Base-by-base conservation (phyloP, 2,113 vertebrate genomes). In the Pachycephala philippinensis region DNA sequence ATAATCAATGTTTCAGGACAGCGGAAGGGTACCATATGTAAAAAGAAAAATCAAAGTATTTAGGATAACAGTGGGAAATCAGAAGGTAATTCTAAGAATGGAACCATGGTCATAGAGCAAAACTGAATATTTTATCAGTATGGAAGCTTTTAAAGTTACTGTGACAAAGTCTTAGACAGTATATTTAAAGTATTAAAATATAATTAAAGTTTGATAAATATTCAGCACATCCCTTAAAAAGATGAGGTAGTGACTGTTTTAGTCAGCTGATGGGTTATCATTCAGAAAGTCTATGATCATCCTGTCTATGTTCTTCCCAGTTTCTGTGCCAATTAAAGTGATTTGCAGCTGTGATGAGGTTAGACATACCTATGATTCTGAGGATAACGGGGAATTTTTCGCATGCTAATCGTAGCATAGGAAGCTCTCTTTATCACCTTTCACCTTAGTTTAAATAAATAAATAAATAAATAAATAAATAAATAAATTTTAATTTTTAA, bases 21-120 rank as follows among this genome's bases (percentile, higher is more conserved):
- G 5, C n/a, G 9, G 14, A 69, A 16, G 17, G 4, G 28, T 19
- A 44, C 6, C 2, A 4, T 17, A 53, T 6, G 2, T 11, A 23
- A 83, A 71, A 87, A 56, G 6, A 54, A 83, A 85, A 92, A 21
- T 65, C 4, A 11, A 44, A 53, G 13, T 30, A 26, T 57, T 84
- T 71, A 44, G 18, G 21, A 39, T 33, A 74, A 33, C 7, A 81
- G 23, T 9, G 61, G 20, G 14, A 52, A 7, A 69, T 1, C 15
- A 61, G 11, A 72, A 77, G 13, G 50, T 33, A 71, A 47, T 35
- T n/a, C 7, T 22, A 45, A 56, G 33, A 83, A 70, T 60, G 22
- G 57, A 71, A 89, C 3, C 30, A 39, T 9, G 7, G 4, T 8
- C 20, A 27, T 16, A 31, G 8, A 26, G 19, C 1, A 86, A 45